Percentiles rank a stretch among this genome's conserved stretches.
phyloP scores from a whole-genome alignment of 2,888 invertebrate species.

The Acleris sparsana region DNA sequence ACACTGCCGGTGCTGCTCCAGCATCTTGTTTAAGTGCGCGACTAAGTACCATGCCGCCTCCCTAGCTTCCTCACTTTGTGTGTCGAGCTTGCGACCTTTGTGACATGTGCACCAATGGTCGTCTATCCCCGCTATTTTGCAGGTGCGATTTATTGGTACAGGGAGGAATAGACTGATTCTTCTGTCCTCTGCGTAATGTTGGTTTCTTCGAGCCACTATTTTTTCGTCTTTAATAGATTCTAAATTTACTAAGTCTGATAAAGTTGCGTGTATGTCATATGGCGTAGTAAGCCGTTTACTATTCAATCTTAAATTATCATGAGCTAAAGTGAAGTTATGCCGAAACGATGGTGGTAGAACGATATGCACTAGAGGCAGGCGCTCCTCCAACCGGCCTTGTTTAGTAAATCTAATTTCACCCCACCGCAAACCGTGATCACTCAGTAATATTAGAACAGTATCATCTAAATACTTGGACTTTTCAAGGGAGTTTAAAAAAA shows the following conservation, averaged over 20 bases:
- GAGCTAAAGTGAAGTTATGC: slow-evolving; percentile 83
- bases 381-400: slow-evolving; percentile 94
- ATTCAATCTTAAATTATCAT: slow-evolving; percentile 86
- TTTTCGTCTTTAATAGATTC: slow-evolving; percentile 70
- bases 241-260: slow-evolving; percentile 86
- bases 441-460: slow-evolving; percentile 89
- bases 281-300: slow-evolving; percentile 89
- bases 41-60: slow-evolving; percentile 86
- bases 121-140: slow-evolving; percentile 89
- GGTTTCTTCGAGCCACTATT: slow-evolving; percentile 59
- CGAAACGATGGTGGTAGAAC: slow-evolving; percentile 89
- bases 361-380: slow-evolving; percentile 91
- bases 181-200: slow-evolving; percentile 69
- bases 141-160: slow-evolving; percentile 88
- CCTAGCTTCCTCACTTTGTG: slow-evolving; percentile 78
- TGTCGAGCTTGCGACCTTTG: slow-evolving; percentile 82
- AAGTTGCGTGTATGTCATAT: slow-evolving; percentile 92
- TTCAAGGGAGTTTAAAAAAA: slow-evolving; percentile 83
- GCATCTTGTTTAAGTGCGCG: slow-evolving; percentile 85
- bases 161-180: slow-evolving; percentile 91
- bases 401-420: slow-evolving; percentile 92
- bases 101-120: slow-evolving; percentile 96
- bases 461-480: slow-evolving; percentile 83
- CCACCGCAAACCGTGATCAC: slow-evolving; percentile 96
- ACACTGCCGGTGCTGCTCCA: slow-evolving; percentile 86